Percentiles rank a stretch among this genome's conserved stretches.
phyloP scores from a whole-genome alignment of 2,888 invertebrate genomes.

The Pristionchus mayeri region DNA sequence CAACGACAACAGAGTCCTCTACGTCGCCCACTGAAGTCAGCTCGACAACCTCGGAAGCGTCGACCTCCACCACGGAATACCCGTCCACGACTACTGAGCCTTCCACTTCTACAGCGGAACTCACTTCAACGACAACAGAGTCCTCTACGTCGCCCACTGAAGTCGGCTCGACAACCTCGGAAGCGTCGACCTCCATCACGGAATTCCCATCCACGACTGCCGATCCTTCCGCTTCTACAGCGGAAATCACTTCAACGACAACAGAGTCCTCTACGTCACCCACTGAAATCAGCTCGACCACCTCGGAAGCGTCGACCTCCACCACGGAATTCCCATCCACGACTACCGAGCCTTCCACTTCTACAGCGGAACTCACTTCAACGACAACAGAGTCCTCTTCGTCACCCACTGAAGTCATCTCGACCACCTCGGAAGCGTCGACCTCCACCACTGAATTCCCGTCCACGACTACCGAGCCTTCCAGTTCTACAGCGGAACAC shows the following conservation, averaged over 20 bases:
- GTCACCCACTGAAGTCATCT: background rate
- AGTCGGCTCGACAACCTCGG: background rate
- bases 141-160: background rate
- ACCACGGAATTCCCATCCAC: no score
- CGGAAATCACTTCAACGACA: no score
- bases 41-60: background rate
- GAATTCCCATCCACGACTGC: background rate
- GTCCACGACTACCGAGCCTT: no score
- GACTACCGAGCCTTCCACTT: background rate
- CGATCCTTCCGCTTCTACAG: background rate
- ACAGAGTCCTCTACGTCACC: background rate
- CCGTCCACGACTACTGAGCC: background rate
- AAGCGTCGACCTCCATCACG: background rate
- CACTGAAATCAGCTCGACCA: background rate
- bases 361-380: background rate
- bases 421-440: background rate
- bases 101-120: background rate
- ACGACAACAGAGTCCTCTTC: background rate
- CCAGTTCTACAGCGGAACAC: background rate
- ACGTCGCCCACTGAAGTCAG: background rate
- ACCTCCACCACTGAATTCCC: background rate
- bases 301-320: background rate
- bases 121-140: background rate
- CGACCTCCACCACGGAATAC: no score
- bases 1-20: background rate